Percentiles rank a stretch among this genome's conserved stretches.
Evolutionary conservation across 2,113 vertebrate genomes (phyloP).

Genomic region (Triplophysa rosa): DNA sequence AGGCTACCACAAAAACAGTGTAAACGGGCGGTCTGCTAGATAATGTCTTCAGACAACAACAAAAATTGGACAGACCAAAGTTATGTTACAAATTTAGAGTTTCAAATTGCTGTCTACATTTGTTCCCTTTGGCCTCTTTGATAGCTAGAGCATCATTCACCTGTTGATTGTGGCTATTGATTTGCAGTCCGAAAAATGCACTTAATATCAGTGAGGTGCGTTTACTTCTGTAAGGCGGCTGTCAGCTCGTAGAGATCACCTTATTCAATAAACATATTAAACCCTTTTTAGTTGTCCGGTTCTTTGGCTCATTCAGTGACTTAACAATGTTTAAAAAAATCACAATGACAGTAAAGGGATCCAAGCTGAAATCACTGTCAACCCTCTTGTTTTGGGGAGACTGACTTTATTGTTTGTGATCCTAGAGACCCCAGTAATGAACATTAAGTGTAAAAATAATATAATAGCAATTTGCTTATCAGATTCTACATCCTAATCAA

Average conservation of each 20-base stretch:
- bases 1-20: slow-evolving; percentile 37
- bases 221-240: background rate
- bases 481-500: background rate
- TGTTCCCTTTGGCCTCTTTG: slow-evolving; percentile 61
- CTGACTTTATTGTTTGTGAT: too few relatives aligned
- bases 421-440: too few relatives aligned
- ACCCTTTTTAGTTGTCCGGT: background rate
- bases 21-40: slow-evolving; percentile 34
- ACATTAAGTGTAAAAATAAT: too few relatives aligned
- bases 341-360: background rate
- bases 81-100: slow-evolving; percentile 52
- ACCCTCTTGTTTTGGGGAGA: too few relatives aligned
- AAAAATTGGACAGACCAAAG: slow-evolving; percentile 8
- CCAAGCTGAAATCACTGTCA: too few relatives aligned
- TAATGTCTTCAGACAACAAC: slow-evolving; percentile 4
- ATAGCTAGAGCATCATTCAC: slow-evolving; percentile 62
- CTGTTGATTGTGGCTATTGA: slow-evolving; percentile 66
- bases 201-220: slow-evolving; percentile 57
- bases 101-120: slow-evolving; percentile 53
- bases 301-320: background rate
- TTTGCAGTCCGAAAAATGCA: slow-evolving; percentile 54
- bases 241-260: background rate
- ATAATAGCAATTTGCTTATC: too few relatives aligned
- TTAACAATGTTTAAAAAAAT: background rate
- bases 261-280: background rate